Evolutionary conservation across 2,888 invertebrate species (phyloP).

Genomic region (Halictus quadricinctus): DNA sequence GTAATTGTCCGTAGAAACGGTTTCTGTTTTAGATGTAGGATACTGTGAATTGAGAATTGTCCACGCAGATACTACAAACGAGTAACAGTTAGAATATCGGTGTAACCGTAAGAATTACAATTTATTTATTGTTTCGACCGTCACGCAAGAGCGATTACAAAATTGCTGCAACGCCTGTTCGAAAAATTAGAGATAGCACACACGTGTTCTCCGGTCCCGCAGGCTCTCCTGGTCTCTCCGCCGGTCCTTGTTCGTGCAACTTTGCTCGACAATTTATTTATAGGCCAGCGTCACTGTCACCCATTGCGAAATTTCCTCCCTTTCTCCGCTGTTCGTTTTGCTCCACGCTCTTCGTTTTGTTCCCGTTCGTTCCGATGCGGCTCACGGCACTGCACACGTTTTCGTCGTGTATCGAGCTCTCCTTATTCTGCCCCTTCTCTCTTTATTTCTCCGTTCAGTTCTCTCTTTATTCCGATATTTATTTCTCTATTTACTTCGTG

Average conservation of each 20-base stretch:
- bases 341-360: conserved; percentile 14
- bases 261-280: conserved; percentile 31
- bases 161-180: not conserved
- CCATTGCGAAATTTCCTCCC: conserved; percentile 28
- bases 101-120: not conserved
- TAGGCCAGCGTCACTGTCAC: conserved; percentile 2
- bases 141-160: not conserved
- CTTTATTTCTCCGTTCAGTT: too few species aligned
- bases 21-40: too few species aligned
- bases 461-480: too few species aligned
- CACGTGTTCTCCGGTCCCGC: not conserved
- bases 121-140: too few species aligned
- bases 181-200: not conserved
- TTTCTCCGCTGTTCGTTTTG: conserved; percentile 27
- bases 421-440: not conserved
- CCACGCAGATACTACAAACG: too few species aligned
- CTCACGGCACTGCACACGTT: not conserved
- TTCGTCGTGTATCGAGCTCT: not conserved
- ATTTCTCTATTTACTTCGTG: too few species aligned
- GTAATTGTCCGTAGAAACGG: too few species aligned
- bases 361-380: not conserved
- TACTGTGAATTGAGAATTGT: too few species aligned
- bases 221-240: not conserved
- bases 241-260: conserved; percentile 2
- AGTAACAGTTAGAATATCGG: too few species aligned